phyloP scores from a whole-genome alignment of 1,140 invertebrate species.

The Proctacanthus coquilletti region DNA sequence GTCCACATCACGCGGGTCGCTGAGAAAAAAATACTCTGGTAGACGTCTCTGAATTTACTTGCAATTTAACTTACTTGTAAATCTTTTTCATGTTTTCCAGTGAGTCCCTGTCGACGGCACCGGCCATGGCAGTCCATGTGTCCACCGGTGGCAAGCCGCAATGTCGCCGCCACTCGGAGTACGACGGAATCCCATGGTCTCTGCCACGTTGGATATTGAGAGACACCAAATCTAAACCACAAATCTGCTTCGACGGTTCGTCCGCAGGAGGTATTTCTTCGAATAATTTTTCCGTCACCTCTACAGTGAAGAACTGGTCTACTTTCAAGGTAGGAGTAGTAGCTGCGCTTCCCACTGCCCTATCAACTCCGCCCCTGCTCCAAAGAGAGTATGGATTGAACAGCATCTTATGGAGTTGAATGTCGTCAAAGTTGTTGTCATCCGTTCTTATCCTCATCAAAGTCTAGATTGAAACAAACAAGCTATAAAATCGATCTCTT shows the following conservation, averaged over 20 bases:
- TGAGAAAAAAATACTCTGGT: constrained; percentile 19
- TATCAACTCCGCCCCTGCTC: constrained; percentile 37
- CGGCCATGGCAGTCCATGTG: constrained; percentile 58
- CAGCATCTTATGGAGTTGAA: constrained; percentile 61
- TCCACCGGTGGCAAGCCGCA: constrained; percentile 51
- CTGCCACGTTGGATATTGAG: constrained; percentile 76
- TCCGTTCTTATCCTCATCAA: constrained; percentile 54
- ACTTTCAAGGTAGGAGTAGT: constrained; percentile 48
- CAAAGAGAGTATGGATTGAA: constrained; percentile 74
- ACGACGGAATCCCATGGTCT: constrained; percentile 75
- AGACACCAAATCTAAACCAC: constrained; percentile 69
- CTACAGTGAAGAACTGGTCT: constrained; percentile 48
- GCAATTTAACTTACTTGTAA: constrained; percentile 40
- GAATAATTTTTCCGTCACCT: constrained; percentile 49
- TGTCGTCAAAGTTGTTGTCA: constrained; percentile 43
- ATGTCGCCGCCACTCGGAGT: constrained; percentile 55
- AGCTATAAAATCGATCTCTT: too few species aligned
- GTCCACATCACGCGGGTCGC: constrained; percentile 68
- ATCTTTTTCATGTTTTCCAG: constrained; percentile 43
- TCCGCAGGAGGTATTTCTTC: constrained; percentile 31
- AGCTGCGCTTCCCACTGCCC: constrained; percentile 43
- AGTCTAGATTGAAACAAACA: constrained; percentile 19
- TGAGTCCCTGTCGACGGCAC: constrained; percentile 42
- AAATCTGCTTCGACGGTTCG: constrained; percentile 28
- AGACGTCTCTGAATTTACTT: not conserved